phyloP scores from a whole-genome alignment of 37 sponge, comb jelly and placozoan species.

The Mnemiopsis leidyi region DNA sequence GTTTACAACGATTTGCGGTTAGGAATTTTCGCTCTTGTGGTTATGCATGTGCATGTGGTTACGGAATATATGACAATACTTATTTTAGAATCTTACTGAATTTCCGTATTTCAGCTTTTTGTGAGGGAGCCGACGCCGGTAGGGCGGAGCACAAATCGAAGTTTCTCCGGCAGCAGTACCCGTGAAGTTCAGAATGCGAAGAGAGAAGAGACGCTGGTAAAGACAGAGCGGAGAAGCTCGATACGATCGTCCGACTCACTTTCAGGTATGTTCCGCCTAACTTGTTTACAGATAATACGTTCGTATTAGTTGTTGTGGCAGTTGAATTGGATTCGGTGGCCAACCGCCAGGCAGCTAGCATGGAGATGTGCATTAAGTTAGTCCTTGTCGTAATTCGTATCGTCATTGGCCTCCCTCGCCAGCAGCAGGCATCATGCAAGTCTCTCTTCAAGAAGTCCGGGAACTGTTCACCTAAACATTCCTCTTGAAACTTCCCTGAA shows the following conservation, averaged over 20 bases:
- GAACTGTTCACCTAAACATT: background rate
- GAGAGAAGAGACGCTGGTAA: background rate
- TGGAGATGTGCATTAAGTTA: background rate
- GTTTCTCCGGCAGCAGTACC: background rate
- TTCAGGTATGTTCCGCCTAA: background rate
- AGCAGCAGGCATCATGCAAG: no score
- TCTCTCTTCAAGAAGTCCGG: no score
- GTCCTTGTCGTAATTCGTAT: background rate
- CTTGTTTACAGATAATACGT: background rate
- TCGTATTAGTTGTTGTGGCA: background rate
- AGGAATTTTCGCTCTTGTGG: background rate
- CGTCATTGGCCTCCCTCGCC: background rate
- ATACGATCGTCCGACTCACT: background rate
- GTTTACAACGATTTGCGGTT: background rate
- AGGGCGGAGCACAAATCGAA: background rate
- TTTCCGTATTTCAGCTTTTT: background rate
- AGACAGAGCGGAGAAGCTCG: background rate
- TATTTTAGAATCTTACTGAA: background rate
- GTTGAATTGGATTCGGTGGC: background rate
- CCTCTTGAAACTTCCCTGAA: background rate
- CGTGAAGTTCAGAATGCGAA: background rate
- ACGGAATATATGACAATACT: background rate
- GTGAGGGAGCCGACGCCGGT: background rate
- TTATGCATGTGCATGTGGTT: background rate
- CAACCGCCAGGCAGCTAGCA: background rate